phyloP scores from a whole-genome alignment of 2,797 vertebrate genomes.

The Botia kubotai region DNA sequence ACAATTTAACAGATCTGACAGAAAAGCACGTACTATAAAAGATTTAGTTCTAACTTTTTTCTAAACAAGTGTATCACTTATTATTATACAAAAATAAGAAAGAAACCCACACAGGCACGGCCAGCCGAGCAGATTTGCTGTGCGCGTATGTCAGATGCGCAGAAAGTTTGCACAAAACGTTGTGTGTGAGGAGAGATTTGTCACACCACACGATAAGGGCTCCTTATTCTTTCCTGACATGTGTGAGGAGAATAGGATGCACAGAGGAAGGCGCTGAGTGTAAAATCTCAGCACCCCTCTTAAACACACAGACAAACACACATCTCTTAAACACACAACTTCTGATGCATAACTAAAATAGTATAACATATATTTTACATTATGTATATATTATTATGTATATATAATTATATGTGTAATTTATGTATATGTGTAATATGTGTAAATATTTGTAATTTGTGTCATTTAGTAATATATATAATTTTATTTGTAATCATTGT shows the following conservation, averaged over 20 bases:
- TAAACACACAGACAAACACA: constrained; percentile 9
- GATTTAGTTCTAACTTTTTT: constrained; percentile 75
- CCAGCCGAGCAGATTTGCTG: not conserved
- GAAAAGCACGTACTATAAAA: constrained; percentile 79
- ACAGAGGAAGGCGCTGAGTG: constrained; percentile 69
- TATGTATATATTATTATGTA: too few relatives aligned
- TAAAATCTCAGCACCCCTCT: constrained; percentile 74
- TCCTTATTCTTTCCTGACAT: constrained; percentile 67
- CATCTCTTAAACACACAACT: not conserved
- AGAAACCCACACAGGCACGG: not conserved
- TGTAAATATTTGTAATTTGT: too few relatives aligned
- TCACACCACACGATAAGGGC: constrained; percentile 64
- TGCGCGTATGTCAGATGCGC: constrained; percentile 7
- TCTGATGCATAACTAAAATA: not conserved
- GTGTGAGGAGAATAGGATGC: constrained; percentile 73
- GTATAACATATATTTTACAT: too few relatives aligned
- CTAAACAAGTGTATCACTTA: constrained; percentile 51
- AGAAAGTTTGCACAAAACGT: constrained; percentile 79
- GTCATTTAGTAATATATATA: too few relatives aligned
- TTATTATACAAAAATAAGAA: constrained; percentile 50
- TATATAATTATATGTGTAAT: not conserved
- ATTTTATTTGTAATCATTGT: too few relatives aligned
- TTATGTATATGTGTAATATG: too few relatives aligned
- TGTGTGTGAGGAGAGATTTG: constrained; percentile 79
- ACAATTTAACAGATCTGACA: constrained; percentile 83